Percentiles rank a stretch among this genome's conserved stretches.
Evolutionary conservation across 2,888 invertebrate species (phyloP).

Genomic region (Xiphydria camelus): DNA sequence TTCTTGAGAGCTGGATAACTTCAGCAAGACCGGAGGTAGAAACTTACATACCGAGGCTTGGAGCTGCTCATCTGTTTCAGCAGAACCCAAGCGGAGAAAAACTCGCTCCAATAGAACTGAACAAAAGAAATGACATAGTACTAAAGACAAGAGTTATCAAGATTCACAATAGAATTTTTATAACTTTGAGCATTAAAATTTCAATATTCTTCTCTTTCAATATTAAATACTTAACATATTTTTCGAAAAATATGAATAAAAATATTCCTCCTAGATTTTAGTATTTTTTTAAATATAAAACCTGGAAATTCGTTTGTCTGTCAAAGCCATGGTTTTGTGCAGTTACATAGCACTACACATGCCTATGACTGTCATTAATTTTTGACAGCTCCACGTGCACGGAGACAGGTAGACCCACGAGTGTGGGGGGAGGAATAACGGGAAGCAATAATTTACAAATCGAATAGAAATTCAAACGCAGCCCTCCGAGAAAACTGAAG

Average conservation of each 20-base stretch:
- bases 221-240: not conserved
- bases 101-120: constrained; percentile 86
- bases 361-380: too few relatives aligned
- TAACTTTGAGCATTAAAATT: not conserved
- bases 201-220: not conserved
- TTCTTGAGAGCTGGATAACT: constrained; percentile 85
- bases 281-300: too few relatives aligned
- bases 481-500: constrained; percentile 15
- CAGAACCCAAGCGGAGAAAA: constrained; percentile 83
- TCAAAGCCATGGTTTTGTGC: too few relatives aligned
- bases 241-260: too few relatives aligned
- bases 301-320: too few relatives aligned
- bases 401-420: too few relatives aligned
- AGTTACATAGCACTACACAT: too few relatives aligned
- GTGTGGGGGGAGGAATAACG: not conserved
- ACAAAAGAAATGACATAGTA: constrained; percentile 18
- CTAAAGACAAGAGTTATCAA: too few relatives aligned
- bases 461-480: constrained; percentile 15
- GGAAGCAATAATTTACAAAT: not conserved
- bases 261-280: too few relatives aligned
- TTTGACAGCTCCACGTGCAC: constrained; percentile 19
- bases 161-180: too few relatives aligned
- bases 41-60: constrained; percentile 81
- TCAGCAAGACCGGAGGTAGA: constrained; percentile 85
- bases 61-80: constrained; percentile 87